Conservation (phyloP, 2,888 invertebrate genomes). For the Pogonocherus hispidulus region DNA sequence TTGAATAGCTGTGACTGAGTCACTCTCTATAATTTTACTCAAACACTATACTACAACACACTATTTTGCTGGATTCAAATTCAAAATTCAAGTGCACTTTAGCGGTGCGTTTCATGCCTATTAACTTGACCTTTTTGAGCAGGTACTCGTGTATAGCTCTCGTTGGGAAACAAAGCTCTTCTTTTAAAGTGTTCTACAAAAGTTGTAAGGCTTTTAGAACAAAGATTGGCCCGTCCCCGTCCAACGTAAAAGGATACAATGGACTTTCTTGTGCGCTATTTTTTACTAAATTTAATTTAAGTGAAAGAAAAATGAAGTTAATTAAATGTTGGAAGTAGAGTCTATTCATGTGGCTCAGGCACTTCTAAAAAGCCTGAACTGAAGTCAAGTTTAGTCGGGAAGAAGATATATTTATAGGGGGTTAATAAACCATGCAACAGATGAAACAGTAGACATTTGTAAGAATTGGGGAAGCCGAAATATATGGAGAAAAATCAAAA, state of each 20-base stretch:
- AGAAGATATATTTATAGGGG: neutral
- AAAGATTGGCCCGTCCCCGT: conserved; percentile 33
- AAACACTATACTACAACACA: conserved; percentile 36
- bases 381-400: neutral
- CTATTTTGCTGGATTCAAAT: conserved; percentile 51
- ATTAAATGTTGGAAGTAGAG: conserved; percentile 7
- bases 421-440: neutral
- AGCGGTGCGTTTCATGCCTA: conserved; percentile 44
- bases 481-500: too few species aligned
- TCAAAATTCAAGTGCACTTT: conserved; percentile 50
- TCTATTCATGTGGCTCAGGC: neutral
- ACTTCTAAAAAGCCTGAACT: neutral
- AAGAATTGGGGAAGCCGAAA: too few species aligned
- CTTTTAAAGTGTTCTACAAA: conserved; percentile 39
- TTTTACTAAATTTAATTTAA: conserved; percentile 16
- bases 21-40: too few species aligned
- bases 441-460: neutral
- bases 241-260: conserved; percentile 20
- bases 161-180: conserved; percentile 45
- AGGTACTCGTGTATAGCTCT: conserved; percentile 30
- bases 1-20: too few species aligned
- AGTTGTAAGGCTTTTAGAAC: conserved; percentile 27
- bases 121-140: conserved; percentile 40
- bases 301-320: conserved; percentile 20
- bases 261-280: conserved; percentile 3